Conservation (phyloP, 2,797 vertebrate genomes). For the Enteromius radiatus region DNA sequence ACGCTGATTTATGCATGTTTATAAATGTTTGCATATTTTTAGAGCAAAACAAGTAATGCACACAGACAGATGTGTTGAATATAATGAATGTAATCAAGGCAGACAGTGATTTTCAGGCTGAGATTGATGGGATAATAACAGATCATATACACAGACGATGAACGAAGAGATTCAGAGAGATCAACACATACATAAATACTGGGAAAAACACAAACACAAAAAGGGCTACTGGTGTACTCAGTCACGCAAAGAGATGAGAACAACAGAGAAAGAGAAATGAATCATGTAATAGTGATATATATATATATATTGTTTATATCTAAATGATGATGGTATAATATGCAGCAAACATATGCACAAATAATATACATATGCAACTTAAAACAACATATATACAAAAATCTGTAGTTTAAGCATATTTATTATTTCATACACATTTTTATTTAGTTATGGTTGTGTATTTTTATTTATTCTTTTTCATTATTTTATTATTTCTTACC, state of each 20-base stretch:
- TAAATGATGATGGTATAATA: no score
- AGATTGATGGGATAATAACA: slow-evolving; percentile 6
- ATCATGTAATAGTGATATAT: no score
- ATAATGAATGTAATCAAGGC: background rate
- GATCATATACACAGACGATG: background rate
- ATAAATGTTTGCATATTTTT: no score
- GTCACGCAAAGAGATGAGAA: background rate
- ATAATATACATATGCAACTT: background rate
- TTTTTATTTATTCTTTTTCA: no score
- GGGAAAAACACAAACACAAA: background rate
- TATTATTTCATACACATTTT: no score
- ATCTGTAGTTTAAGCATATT: no score
- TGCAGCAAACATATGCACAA: no score
- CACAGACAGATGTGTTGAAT: background rate
- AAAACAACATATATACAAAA: background rate
- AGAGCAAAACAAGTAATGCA: no score
- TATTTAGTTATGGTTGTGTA: no score
- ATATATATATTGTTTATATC: no score
- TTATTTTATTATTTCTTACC: no score
- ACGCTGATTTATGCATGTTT: no score
- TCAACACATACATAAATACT: background rate
- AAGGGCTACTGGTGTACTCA: background rate
- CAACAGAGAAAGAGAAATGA: background rate
- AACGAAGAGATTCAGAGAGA: background rate
- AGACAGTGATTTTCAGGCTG: background rate